A percentile compares a stretch with the other conserved stretches of the same genome.
These are phyloP conservation scores for Papilio polytes DNA, from an alignment of 1,140 invertebrate species.

Conservation along the genomic window DNA sequence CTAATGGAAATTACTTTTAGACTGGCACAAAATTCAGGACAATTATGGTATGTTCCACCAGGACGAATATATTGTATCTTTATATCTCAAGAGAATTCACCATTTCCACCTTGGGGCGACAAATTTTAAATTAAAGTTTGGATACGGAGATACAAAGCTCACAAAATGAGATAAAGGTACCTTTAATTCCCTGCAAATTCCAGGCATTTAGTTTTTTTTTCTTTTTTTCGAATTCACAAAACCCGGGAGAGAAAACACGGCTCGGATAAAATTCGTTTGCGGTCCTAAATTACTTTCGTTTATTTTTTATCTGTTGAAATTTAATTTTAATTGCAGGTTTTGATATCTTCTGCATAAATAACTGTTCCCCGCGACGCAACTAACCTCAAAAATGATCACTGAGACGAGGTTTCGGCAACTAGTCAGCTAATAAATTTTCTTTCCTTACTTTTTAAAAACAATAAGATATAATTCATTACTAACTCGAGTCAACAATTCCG, in stretches of 20 bases:
- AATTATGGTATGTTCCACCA: background rate
- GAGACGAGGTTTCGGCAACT: too few relatives aligned
- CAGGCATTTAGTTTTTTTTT: background rate
- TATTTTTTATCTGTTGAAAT: conserved; percentile 11
- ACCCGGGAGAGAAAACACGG: conserved; percentile 16
- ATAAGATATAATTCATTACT: too few relatives aligned
- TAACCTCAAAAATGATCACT: too few relatives aligned
- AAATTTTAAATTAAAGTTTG: background rate
- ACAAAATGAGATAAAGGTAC: background rate
- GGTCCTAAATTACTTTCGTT: conserved; percentile 10
- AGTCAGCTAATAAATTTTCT: too few relatives aligned
- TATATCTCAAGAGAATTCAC: background rate
- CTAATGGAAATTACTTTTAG: too few relatives aligned
- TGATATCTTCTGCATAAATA: background rate
- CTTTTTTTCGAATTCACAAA: conserved; percentile 11
- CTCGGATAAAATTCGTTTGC: conserved; percentile 4
- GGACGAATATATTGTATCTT: background rate
- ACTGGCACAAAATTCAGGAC: too few relatives aligned
- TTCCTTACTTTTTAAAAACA: too few relatives aligned
- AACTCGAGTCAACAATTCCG: too few relatives aligned
- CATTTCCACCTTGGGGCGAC: conserved; percentile 2
- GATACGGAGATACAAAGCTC: background rate
- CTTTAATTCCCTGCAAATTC: conserved; percentile 8
- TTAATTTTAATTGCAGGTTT: conserved; percentile 8
- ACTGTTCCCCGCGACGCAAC: background rate